phyloP scores from a whole-genome alignment of 2,888 invertebrate genomes.

The Ormyrus labotus region DNA sequence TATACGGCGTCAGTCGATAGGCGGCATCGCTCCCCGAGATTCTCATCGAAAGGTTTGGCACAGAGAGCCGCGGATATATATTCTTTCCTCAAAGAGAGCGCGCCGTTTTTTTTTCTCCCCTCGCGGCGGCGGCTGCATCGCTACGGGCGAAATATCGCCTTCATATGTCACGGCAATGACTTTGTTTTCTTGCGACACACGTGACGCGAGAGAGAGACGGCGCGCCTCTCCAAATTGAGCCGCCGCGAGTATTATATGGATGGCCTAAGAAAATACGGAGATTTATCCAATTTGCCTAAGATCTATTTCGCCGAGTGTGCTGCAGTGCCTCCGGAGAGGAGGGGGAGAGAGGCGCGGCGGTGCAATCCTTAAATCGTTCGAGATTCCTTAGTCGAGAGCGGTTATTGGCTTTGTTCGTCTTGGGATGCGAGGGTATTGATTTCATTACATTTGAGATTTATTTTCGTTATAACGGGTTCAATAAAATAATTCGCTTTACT shows the following conservation, averaged over 20 bases:
- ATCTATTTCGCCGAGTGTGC: slow-evolving; percentile 13
- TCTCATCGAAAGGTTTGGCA: neutral
- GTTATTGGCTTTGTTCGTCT: too few species aligned
- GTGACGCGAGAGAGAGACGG: slow-evolving; percentile 28
- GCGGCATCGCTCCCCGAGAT: slow-evolving; percentile 3
- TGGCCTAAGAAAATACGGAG: slow-evolving; percentile 31
- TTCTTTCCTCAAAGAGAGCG: neutral
- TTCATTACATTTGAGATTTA: too few species aligned
- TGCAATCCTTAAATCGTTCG: too few species aligned
- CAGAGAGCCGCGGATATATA: neutral
- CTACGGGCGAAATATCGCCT: slow-evolving; percentile 18
- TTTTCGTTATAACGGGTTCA: too few species aligned
- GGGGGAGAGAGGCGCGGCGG: too few species aligned
- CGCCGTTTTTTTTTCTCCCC: neutral
- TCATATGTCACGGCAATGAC: slow-evolving; percentile 73
- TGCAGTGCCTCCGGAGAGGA: neutral
- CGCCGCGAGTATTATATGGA: too few species aligned
- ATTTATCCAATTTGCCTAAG: slow-evolving; percentile 57
- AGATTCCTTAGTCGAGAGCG: too few species aligned
- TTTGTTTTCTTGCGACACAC: slow-evolving; percentile 63
- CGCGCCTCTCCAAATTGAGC: neutral
- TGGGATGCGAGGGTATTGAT: too few species aligned
- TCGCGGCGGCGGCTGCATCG: too few species aligned
- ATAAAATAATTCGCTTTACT: too few species aligned
- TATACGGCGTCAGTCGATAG: neutral